These are phyloP conservation scores for Gymnopithys bicolor DNA, from an alignment of 2,797 vertebrate genomes.

Conservation along the genomic window DNA sequence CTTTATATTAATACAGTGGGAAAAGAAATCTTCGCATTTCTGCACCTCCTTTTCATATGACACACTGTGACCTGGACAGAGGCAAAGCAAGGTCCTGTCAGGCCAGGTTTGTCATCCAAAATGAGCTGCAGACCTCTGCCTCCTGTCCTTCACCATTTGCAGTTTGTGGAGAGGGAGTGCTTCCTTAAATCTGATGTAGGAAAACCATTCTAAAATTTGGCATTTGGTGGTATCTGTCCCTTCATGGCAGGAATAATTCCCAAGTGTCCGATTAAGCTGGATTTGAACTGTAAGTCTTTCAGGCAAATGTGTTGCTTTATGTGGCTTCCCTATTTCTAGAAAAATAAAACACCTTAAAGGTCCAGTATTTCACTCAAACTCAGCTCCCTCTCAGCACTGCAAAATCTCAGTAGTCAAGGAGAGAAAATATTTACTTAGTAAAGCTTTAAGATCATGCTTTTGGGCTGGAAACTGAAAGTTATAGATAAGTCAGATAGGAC, in stretches of 20 bases:
- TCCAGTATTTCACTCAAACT: background rate
- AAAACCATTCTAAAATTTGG: background rate
- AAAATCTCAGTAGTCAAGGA: background rate
- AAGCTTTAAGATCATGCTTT: slow-evolving; percentile 4
- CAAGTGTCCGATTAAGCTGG: background rate
- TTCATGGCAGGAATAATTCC: background rate
- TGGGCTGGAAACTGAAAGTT: background rate
- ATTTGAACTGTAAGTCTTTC: background rate
- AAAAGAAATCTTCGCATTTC: no score
- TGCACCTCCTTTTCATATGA: no score
- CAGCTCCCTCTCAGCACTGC: background rate
- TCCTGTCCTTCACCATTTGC: background rate
- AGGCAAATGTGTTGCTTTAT: background rate
- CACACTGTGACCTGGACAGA: background rate
- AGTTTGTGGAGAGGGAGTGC: background rate
- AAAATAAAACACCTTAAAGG: slow-evolving; percentile 16
- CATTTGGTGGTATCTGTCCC: background rate
- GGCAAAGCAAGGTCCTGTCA: background rate
- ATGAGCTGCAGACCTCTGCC: background rate
- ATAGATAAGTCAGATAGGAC: background rate
- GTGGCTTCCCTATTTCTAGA: background rate
- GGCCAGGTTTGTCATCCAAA: background rate
- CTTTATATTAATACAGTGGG: no score
- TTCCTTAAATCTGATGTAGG: background rate
- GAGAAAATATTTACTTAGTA: slow-evolving; percentile 10